Base-by-base conservation (phyloP, 1,140 invertebrate genomes). In the Cepaea nemoralis region DNA sequence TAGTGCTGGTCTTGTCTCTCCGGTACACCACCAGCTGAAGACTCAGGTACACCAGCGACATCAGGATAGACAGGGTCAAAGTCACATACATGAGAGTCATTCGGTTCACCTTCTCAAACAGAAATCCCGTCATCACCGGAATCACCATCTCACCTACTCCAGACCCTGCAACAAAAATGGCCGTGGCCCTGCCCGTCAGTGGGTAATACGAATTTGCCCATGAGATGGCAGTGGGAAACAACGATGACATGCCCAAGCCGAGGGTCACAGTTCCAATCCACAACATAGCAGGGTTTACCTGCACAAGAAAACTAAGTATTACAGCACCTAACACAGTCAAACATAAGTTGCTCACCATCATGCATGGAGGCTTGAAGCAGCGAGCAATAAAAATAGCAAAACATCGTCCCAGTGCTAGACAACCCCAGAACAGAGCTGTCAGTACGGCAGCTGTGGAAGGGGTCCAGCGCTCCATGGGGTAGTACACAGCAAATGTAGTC, bases 211-310 rank as follows among this genome's bases (percentile, higher is more conserved):
- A 85, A 83, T 93, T 92, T 33, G 92, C 88, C 93, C 93, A 93
- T 12, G 92, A 87, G 12, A 93, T 89, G 31, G 87, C 89, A 0
- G 92, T 91, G 0, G 93, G 92, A 80, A 93, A 93, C 22, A 93
- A 89, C 14, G 93, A 93, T 0, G 93, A 92, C 84, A 93, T 86
- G 77, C 93, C 93, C 5, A 93, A 80, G 12, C 93, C 93, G n/a
- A 89, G 70, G 24, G 83, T 85, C 37, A 88, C 55, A 3, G 89
- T 90, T 24, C 88, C 88, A 16, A 87, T 39, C 89, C 89, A 90
- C 35, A 90, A 70, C 14, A 87, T 40, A 33, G 79, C 85, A 45
- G 90, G 85, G 16, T 85, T 81, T 10, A 83, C 80, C 27, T 85
- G 80, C 0, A 91, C 87, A n/a, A 88, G 88, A 83, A 91, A 86